phyloP scores from a whole-genome alignment of 2,888 invertebrate species.

The Eilema caniola region DNA sequence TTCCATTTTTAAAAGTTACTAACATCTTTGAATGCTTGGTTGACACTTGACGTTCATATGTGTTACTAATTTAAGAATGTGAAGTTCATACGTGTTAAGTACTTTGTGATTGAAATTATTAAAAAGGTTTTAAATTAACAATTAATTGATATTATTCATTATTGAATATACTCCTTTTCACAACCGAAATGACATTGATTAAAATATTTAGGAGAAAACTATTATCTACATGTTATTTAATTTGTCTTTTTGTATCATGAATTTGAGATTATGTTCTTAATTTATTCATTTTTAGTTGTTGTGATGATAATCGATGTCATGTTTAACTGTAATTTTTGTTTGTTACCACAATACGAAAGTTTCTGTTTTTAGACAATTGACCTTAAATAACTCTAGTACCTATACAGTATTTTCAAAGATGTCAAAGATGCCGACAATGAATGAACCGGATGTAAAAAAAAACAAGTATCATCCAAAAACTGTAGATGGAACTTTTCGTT shows the following conservation, averaged over 20 bases:
- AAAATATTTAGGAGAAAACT: too few species aligned
- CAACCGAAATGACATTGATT: not conserved
- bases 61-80: not conserved
- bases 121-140: not conserved
- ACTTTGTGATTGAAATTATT: not conserved
- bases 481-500: conserved; percentile 37
- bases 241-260: too few species aligned
- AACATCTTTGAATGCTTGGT: not conserved
- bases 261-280: too few species aligned
- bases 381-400: not conserved
- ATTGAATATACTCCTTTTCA: not conserved
- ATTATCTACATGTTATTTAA: too few species aligned
- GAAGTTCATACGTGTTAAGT: not conserved
- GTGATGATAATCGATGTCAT: too few species aligned
- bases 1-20: not conserved
- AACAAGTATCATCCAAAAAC: not conserved
- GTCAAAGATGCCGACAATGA: not conserved
- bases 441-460: not conserved
- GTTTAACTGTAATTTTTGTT: not conserved
- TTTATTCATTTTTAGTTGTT: too few species aligned
- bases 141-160: not conserved
- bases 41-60: not conserved
- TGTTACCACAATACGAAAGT: not conserved
- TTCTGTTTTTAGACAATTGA: not conserved
- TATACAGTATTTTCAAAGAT: not conserved